Conservation (phyloP, 2,113 vertebrate species). For the Propithecus coquereli region DNA sequence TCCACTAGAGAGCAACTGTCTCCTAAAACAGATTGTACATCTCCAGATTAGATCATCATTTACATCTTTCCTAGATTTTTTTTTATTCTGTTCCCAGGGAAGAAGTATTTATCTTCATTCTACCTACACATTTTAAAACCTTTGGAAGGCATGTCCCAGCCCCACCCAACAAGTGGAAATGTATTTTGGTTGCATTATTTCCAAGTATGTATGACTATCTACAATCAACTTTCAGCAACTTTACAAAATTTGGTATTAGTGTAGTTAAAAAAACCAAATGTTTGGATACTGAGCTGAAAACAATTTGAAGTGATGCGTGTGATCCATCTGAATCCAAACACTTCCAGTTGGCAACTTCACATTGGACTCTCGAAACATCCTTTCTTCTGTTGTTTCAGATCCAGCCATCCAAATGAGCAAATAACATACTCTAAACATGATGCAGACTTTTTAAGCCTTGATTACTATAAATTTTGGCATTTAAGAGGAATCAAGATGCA, state of each 20-base stretch:
- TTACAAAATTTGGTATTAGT: slow-evolving; percentile 63
- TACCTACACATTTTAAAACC: slow-evolving; percentile 7
- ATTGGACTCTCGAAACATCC: background rate
- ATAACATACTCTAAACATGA: background rate
- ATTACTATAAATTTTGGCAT: background rate
- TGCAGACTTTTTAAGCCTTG: background rate
- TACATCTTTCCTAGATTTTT: background rate
- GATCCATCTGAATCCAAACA: slow-evolving; percentile 48
- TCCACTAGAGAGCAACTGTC: background rate
- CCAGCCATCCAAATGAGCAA: background rate
- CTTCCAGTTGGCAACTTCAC: slow-evolving; percentile 32
- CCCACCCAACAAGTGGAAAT: background rate
- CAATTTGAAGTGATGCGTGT: slow-evolving; percentile 30
- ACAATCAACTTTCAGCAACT: slow-evolving; percentile 58
- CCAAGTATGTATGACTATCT: slow-evolving; percentile 35
- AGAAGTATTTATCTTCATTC: slow-evolving; percentile 10
- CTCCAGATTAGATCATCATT: slow-evolving; percentile 13
- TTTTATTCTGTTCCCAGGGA: background rate
- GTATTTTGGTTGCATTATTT: background rate
- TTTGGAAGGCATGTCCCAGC: background rate
- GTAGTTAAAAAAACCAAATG: slow-evolving; percentile 62
- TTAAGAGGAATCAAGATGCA: background rate
- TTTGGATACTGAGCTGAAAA: slow-evolving; percentile 57
- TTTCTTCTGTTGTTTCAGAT: background rate
- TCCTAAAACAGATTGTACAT: background rate